Base-by-base conservation (phyloP, 2,113 vertebrate genomes). In the Vulpes ferrilata region DNA sequence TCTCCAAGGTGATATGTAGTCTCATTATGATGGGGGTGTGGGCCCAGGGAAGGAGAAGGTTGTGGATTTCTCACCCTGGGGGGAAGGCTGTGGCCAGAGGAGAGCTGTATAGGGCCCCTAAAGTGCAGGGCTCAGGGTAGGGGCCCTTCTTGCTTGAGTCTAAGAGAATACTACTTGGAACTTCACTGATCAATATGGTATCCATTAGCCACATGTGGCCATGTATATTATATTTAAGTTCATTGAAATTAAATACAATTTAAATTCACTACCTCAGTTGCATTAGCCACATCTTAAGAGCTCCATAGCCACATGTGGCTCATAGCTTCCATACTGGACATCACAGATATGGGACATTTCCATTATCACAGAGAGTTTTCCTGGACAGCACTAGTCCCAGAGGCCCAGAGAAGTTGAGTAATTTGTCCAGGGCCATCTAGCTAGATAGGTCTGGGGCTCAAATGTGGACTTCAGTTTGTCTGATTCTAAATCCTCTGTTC, bases 1-100 rank as follows among this genome's bases (percentile, higher is more conserved):
- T 13, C 16, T 48, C 38, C 67, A 87, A 69, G 88, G 48, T 51
- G 65, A 69, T 69, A 32, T n/a, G 23, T 15, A 48, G 35, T 32
- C 8, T 64, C 13, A 2, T 5, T 1, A 0, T 35, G 13, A 0
- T 35, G 13, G 22, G 74, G 3, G 71, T 7, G 11, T 11, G 20
- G 35, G 10, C 23, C 2, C 10, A 22, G 73, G 48, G 35, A 22
- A 69, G 43, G 43, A 6, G 43, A 43, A 43, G 43, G 10, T 32
- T 53, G 67, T 13, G 22, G 32, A 43, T 38, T 25, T 23, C 25
- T 59, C 7, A 3, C 3, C 13, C 11, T 1, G 2, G 0, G 6
- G 8, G 74, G 67, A 79, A 32, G 15, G 13, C 59, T n/a, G 10
- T 7, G 53, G n/a, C 43, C 15, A 59, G 65, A 53, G 5, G 11